Evolutionary conservation across 53 echinoderm and acorn worm genomes (phyloP), one percentile per base, ranked within the genome.

Genomic region (Temnopleurus reevesii): DNA sequence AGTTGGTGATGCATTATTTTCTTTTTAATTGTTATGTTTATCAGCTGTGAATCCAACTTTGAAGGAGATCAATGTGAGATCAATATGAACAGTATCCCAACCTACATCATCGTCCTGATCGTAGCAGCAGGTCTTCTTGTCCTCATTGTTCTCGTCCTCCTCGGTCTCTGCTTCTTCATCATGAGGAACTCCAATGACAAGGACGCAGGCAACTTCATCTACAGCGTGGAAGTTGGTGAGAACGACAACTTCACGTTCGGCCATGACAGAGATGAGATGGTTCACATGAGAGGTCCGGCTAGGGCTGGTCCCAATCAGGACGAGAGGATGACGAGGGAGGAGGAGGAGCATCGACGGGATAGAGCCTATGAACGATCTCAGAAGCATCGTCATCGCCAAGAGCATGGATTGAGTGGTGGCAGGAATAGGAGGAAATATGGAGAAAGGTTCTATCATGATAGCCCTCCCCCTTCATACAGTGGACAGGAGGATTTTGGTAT

Each of bases 21-120:
- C n/a, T n/a, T n/a, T n/a, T n/a, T n/a, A n/a, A n/a, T n/a, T n/a
- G n/a, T 38, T 56, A 8, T 24, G 24, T 23, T 41, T n/a, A 79
- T 6, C 84, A 94, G 94, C 30, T 94, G 94, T 83, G 63, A 71
- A 0, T 83, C 29, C 49, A 92, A 86, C 38, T 92, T 63, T 84
- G 90, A 90, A 4, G 94, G 94, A 5, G 90, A 92, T 28, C 90
- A 87, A 1, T 94, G 94, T 59, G 89, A 94, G 84, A 59, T 80
- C 23, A 76, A 91, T 47, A 59, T 87, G 24, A 66, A 28, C 9
- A 47, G 77, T 41, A 77, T 91, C 55, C 91, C 91, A 0, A 59
- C 90, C 49, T 90, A 89, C 91, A 90, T 92, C 83, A 92, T 92
- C 83, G 76, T 94, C 53, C 83, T 94, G 33, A 76, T 79, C 1